These are phyloP conservation scores for Bradypus variegatus DNA, from an alignment of 2,797 vertebrate species.

Conservation along the genomic window DNA sequence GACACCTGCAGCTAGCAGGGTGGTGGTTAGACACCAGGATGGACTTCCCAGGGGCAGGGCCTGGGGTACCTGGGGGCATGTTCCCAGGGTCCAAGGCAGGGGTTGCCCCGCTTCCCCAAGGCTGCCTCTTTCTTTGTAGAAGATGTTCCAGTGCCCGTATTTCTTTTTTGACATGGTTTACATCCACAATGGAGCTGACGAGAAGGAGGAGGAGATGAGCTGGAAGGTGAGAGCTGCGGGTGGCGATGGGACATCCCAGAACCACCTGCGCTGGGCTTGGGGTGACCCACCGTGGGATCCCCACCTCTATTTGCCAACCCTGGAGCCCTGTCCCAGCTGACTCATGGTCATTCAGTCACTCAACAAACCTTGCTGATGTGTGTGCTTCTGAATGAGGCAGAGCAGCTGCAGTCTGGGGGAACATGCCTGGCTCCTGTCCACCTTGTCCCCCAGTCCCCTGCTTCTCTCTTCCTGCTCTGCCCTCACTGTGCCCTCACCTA, in stretches of 20 bases:
- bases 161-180: constrained; percentile 95
- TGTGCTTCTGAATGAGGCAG: not conserved
- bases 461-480: not conserved
- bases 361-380: not conserved
- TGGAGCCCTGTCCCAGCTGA: not conserved
- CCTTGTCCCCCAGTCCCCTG: not conserved
- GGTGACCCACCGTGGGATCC: no score
- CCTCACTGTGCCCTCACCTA: not conserved
- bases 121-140: constrained; percentile 71
- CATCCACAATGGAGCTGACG: constrained; percentile 89
- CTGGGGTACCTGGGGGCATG: not conserved
- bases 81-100: not conserved
- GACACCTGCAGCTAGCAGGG: not conserved
- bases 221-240: constrained; percentile 82
- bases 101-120: no score
- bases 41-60: not conserved
- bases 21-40: not conserved
- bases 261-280: not conserved
- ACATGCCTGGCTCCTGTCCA: not conserved
- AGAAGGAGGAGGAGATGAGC: constrained; percentile 85
- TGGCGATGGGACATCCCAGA: not conserved
- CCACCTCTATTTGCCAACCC: no score
- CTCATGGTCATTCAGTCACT: not conserved
- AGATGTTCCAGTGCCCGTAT: constrained; percentile 94
- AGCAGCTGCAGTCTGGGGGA: not conserved